phyloP scores from a whole-genome alignment of 2,797 vertebrate genomes.

The Gouania willdenowi region DNA sequence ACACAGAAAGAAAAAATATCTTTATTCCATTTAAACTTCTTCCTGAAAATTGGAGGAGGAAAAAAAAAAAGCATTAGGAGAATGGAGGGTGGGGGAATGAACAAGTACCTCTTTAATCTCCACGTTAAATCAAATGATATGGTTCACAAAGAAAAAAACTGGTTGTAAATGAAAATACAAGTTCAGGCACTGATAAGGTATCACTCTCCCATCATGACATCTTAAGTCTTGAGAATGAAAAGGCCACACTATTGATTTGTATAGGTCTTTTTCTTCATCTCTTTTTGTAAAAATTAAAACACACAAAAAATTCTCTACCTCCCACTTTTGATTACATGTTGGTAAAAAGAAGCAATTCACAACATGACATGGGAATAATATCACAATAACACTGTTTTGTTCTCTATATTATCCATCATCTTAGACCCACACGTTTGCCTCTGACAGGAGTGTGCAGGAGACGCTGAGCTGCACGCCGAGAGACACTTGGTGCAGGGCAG shows the following conservation, averaged over 20 bases:
- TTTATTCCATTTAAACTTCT: slow-evolving; percentile 75
- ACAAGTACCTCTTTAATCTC: slow-evolving; percentile 75
- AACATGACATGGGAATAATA: slow-evolving; percentile 71
- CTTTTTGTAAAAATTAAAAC: slow-evolving; percentile 69
- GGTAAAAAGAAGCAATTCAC: slow-evolving; percentile 62
- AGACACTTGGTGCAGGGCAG: slow-evolving; percentile 56
- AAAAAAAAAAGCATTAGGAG: slow-evolving; percentile 61
- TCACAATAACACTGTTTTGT: slow-evolving; percentile 79
- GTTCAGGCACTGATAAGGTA: slow-evolving; percentile 86
- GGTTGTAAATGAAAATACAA: slow-evolving; percentile 79
- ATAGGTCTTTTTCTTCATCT: slow-evolving; percentile 74
- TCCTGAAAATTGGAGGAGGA: slow-evolving; percentile 68
- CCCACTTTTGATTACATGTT: slow-evolving; percentile 71
- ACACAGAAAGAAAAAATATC: slow-evolving; percentile 75
- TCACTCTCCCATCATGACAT: slow-evolving; percentile 82
- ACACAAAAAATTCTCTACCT: slow-evolving; percentile 66
- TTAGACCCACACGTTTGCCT: slow-evolving; percentile 60
- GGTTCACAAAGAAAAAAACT: slow-evolving; percentile 77
- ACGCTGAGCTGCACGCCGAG: slow-evolving; percentile 49
- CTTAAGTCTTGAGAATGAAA: slow-evolving; percentile 84
- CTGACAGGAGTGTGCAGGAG: slow-evolving; percentile 44
- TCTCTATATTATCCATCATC: slow-evolving; percentile 66
- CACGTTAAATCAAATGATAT: slow-evolving; percentile 76
- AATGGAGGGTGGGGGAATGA: slow-evolving; percentile 67
- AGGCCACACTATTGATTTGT: slow-evolving; percentile 85